Evolutionary conservation across 2,113 vertebrate species (phyloP).

Genomic region (Eonycteris spelaea): DNA sequence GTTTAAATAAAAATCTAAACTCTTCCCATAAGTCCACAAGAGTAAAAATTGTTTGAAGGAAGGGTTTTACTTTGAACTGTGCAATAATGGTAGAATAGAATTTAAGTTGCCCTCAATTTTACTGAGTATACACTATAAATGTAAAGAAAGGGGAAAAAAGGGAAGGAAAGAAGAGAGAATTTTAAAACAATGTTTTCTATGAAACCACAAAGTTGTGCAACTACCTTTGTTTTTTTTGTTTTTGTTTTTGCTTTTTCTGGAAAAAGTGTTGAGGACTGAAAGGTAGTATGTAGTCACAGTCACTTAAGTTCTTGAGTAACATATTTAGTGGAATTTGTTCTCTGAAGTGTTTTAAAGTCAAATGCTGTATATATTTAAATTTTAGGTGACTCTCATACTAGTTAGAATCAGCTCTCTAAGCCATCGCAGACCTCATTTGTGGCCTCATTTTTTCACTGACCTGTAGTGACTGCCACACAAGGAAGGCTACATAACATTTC

Average conservation of each 20-base stretch:
- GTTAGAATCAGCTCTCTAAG: background rate
- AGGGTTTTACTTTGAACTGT: background rate
- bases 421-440: background rate
- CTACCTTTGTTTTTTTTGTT: background rate
- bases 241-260: background rate
- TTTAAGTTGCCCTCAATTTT: constrained; percentile 20
- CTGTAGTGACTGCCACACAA: background rate
- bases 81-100: background rate
- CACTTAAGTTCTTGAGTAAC: constrained; percentile 2
- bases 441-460: background rate
- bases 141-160: background rate
- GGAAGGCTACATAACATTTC: background rate
- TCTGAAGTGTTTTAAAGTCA: constrained; percentile 33
- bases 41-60: constrained; percentile 9
- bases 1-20: constrained; percentile 31
- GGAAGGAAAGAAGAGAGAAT: background rate
- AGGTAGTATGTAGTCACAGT: background rate
- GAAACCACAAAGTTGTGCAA: constrained; percentile 14
- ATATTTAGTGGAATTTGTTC: background rate
- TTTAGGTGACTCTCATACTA: background rate
- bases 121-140: background rate
- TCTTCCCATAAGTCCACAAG: background rate
- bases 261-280: background rate
- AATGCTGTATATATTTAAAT: background rate
- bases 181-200: constrained; percentile 13